phyloP scores from a whole-genome alignment of 2,113 vertebrate genomes.

The Corythoichthys intestinalis region DNA sequence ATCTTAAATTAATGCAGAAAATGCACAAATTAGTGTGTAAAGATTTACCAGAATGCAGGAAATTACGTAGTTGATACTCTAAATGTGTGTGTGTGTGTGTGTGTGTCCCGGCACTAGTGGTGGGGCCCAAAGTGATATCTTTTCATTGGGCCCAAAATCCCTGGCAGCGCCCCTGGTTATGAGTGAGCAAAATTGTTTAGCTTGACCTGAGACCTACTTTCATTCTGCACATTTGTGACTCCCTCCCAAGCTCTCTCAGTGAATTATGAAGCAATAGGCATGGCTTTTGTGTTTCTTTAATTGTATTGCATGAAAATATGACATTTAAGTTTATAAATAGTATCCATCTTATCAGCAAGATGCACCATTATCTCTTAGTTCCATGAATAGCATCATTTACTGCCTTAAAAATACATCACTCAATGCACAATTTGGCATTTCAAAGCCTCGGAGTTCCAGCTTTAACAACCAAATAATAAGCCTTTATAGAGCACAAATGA shows the following conservation, averaged over 20 bases:
- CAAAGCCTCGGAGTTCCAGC: constrained; percentile 41
- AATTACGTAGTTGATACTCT: no score
- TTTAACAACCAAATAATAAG: constrained; percentile 61
- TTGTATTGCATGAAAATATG: background rate
- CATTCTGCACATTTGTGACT: no score
- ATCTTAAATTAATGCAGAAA: no score
- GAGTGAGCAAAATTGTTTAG: no score
- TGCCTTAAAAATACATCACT: constrained; percentile 23
- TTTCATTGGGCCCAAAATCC: no score
- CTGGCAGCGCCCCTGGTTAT: no score
- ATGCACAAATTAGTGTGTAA: no score
- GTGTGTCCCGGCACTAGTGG: no score
- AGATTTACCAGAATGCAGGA: no score
- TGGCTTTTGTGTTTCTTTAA: background rate
- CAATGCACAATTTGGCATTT: constrained; percentile 43
- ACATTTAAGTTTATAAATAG: background rate
- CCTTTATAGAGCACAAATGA: constrained; percentile 43
- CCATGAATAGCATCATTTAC: constrained; percentile 16
- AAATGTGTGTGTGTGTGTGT: no score
- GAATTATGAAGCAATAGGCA: background rate
- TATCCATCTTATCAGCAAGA: background rate
- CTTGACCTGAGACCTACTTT: no score
- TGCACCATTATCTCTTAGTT: background rate
- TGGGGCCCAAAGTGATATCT: no score
- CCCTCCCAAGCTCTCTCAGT: background rate